These are phyloP conservation scores for Leptobrachium leishanense DNA, from an alignment of 2,113 vertebrate species.

Conservation along the genomic window DNA sequence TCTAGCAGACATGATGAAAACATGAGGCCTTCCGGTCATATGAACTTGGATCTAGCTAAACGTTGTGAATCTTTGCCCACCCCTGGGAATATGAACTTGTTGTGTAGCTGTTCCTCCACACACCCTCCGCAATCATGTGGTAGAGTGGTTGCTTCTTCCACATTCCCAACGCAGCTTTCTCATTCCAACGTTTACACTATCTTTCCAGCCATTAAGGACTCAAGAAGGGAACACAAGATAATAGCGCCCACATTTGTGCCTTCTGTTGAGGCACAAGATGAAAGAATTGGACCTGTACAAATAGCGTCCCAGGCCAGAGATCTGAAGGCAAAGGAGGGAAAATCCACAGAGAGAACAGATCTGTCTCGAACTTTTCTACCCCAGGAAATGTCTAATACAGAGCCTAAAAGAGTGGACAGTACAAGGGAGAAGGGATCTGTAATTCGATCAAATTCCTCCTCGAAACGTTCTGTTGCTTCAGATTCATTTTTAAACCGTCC, in stretches of 20 bases:
- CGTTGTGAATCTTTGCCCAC: conserved; percentile 72
- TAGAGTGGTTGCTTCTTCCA: conserved; percentile 57
- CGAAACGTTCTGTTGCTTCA: conserved; percentile 72
- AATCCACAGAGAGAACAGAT: conserved; percentile 72
- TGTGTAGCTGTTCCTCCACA: conserved; percentile 73
- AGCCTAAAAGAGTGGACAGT: conserved; percentile 69
- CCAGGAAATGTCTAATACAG: conserved; percentile 72
- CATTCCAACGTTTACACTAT: conserved; percentile 74
- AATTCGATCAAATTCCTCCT: conserved; percentile 79
- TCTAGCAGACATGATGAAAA: conserved; percentile 69
- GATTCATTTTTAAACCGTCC: conserved; percentile 71
- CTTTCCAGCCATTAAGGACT: conserved; percentile 75
- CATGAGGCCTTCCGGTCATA: conserved; percentile 60
- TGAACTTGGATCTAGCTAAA: conserved; percentile 69
- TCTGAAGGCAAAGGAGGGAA: conserved; percentile 72
- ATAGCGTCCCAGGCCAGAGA: conserved; percentile 90
- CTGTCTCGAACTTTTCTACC: conserved; percentile 64
- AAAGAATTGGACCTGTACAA: conserved; percentile 87
- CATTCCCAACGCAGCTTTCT: conserved; percentile 69
- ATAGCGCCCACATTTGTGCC: conserved; percentile 93
- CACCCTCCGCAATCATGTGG: conserved; percentile 60
- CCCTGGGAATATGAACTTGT: conserved; percentile 68
- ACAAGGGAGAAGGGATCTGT: conserved; percentile 85
- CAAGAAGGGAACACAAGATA: conserved; percentile 86
- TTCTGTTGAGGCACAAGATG: conserved; percentile 91